Base-by-base conservation (phyloP, 2,888 invertebrate species). In the Pterobdella sp. region DNA sequence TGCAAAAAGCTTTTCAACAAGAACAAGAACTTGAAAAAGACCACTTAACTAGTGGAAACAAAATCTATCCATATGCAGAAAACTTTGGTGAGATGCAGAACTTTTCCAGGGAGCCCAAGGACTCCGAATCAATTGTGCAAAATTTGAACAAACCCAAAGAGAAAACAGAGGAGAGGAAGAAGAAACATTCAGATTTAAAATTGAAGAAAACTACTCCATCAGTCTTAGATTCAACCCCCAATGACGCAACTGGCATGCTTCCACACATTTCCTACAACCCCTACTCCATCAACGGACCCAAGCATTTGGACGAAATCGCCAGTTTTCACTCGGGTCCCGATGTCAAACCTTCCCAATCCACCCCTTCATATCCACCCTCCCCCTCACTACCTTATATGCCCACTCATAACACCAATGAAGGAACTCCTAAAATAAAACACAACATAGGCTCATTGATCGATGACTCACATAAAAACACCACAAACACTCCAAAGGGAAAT, bases 1-100 rank as follows among this genome's bases (percentile, higher is more conserved):
- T 65, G 4, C 65, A 65, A 34, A 65, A 65, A n/a, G 65, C 65
- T 35, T 65, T 65, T 34, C 65, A 65, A 29, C 65, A 65, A n/a
- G 65, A 65, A 14, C 32, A 34, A n/a, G 65, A 65, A n/a, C 4
- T 34, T 14, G 65, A 35, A n/a, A 65, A 65, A 31, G 31, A 35
- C 4, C 32, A 3, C 2, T 35, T 34, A 29, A 65, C 7, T 3
- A 4, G 4, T 18, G 4, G 4, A 22, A 4, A 7, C 4, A 4
- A 3, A 3, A 32, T n/a, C 3, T 22, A 10, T 29, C 65, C 3
- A 29, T 65, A 3, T 4, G 3, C 4, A 4, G 22, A 31, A 32
- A 14, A 34, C 4, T 4, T 4, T 29, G 4, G 32, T 4, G 29
- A 65, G 32, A 34, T 32, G 3, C 3, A 4, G 7, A 29, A 29